Conservation (phyloP, 2,888 invertebrate species). For the Camptogramma bilineatum region DNA sequence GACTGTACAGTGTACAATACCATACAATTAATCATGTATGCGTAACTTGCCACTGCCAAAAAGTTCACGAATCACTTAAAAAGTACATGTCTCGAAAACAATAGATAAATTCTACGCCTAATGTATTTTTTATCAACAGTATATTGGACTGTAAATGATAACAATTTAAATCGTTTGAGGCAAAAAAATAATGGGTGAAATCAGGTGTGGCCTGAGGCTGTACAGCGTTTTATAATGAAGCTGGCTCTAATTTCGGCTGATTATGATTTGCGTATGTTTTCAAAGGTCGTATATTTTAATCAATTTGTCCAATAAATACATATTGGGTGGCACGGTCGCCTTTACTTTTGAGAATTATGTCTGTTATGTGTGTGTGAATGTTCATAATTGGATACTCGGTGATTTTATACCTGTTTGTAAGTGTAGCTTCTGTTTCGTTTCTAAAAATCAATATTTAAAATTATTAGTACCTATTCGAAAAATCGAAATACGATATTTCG, state of each 20-base stretch:
- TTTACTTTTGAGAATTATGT: slow-evolving; percentile 20
- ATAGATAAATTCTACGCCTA: slow-evolving; percentile 25
- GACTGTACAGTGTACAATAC: not conserved
- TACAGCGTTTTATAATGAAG: slow-evolving; percentile 58
- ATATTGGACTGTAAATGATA: slow-evolving; percentile 32
- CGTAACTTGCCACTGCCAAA: not conserved
- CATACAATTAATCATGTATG: not conserved
- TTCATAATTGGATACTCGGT: not conserved
- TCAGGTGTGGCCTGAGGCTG: slow-evolving; percentile 59
- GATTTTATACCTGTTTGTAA: no score
- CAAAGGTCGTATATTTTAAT: slow-evolving; percentile 55
- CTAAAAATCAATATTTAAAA: no score
- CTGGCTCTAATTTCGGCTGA: slow-evolving; percentile 53
- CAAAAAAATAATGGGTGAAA: slow-evolving; percentile 60
- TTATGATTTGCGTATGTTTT: slow-evolving; percentile 53
- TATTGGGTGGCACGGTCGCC: slow-evolving; percentile 49
- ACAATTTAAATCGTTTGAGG: slow-evolving; percentile 30
- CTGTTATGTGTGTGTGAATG: not conserved
- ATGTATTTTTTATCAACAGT: slow-evolving; percentile 34
- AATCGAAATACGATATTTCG: no score
- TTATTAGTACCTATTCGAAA: no score
- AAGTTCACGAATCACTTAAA: slow-evolving; percentile 10
- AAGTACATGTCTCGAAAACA: slow-evolving; percentile 18
- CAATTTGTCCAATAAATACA: slow-evolving; percentile 55
- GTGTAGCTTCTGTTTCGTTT: no score